A percentile compares a stretch with the other conserved stretches of the same genome.
Evolutionary conservation across 2,888 invertebrate genomes (phyloP).

Genomic region (Caradrina clavipalpis): DNA sequence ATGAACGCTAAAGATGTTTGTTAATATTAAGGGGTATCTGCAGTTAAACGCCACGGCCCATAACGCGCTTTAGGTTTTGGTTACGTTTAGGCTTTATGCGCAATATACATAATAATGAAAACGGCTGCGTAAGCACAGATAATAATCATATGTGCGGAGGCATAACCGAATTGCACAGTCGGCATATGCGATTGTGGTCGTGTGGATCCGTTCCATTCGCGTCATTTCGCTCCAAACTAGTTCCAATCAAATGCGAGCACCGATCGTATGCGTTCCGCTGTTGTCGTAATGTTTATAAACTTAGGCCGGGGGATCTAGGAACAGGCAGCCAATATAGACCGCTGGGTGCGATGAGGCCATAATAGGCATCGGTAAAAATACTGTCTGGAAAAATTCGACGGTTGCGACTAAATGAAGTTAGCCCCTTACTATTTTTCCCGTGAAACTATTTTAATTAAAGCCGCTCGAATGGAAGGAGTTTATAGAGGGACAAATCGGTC

Average conservation of each 20-base stretch:
- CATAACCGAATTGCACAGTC: conserved; percentile 65
- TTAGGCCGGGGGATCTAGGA: conserved; percentile 49
- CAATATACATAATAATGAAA: conserved; percentile 69
- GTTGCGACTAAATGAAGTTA: conserved; percentile 74
- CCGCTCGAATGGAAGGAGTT: conserved; percentile 83
- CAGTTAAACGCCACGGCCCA: conserved; percentile 46
- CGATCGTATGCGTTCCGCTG: conserved; percentile 52
- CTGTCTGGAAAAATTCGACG: conserved; percentile 63
- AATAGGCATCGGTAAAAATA: conserved; percentile 55
- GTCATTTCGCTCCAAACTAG: conserved; percentile 59
- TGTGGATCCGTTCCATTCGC: conserved; percentile 62
- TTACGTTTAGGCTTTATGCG: conserved; percentile 62
- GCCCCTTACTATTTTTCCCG: conserved; percentile 81
- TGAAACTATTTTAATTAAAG: conserved; percentile 89
- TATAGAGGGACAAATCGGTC: conserved; percentile 84
- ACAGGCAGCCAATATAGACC: conserved; percentile 40
- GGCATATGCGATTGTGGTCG: conserved; percentile 65
- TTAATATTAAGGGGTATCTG: conserved; percentile 53
- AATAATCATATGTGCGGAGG: conserved; percentile 69
- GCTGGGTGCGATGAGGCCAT: conserved; percentile 39
- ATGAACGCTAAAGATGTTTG: conserved; percentile 54
- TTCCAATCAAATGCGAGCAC: conserved; percentile 61
- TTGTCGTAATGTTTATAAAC: conserved; percentile 59
- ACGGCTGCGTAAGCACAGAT: conserved; percentile 71
- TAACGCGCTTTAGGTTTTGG: conserved; percentile 58